Evolutionary conservation across 2,797 vertebrate species (phyloP).

Genomic region (Poliocrania exsul): DNA sequence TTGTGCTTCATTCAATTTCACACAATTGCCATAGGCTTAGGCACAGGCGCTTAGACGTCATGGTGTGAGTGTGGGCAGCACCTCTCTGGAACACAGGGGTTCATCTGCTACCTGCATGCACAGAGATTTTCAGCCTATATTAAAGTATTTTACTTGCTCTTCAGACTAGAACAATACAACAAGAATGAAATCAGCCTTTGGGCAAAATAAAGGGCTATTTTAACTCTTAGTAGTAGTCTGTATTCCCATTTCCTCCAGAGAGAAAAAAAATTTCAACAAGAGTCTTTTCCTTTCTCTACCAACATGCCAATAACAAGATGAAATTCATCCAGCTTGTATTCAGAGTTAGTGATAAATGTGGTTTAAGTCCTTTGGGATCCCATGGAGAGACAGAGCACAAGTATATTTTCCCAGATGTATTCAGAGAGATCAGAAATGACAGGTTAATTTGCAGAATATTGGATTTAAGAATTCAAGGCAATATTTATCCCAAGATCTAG

Average conservation of each 20-base stretch:
- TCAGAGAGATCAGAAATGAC: background rate
- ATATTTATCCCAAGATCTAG: background rate
- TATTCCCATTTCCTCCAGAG: background rate
- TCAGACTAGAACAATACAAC: background rate
- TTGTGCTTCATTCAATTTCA: background rate
- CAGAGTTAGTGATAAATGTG: background rate
- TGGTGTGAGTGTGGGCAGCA: background rate
- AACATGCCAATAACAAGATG: background rate
- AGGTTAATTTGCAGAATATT: background rate
- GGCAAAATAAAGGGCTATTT: background rate
- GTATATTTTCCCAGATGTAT: background rate
- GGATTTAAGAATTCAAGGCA: background rate
- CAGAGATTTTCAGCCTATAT: background rate
- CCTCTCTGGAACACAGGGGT: background rate
- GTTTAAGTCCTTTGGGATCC: background rate
- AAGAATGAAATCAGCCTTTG: background rate
- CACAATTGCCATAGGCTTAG: background rate
- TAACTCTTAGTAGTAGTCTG: background rate
- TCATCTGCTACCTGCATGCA: background rate
- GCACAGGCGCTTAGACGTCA: accelerated
- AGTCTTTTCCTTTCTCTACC: background rate
- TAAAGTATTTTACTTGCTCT: background rate
- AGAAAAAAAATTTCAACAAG: too few relatives aligned
- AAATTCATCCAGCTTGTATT: background rate
- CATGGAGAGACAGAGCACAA: background rate